Conservation (phyloP, 2,113 vertebrate species). For the Anser cygnoides region DNA sequence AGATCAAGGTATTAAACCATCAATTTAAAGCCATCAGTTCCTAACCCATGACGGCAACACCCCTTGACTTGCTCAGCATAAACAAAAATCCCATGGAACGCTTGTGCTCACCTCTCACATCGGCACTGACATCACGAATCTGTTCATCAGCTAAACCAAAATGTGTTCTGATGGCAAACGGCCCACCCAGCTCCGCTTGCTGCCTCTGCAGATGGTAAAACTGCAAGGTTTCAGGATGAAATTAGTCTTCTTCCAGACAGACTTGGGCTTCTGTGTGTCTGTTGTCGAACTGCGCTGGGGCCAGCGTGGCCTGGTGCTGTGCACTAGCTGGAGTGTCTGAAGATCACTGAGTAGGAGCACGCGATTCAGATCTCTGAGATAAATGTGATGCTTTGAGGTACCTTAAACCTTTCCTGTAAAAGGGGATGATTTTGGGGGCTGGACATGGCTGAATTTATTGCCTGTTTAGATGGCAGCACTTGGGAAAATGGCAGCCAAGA, state of each 20-base stretch:
- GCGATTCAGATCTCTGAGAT: conserved; percentile 44
- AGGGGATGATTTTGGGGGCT: conserved; percentile 55
- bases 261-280: conserved; percentile 10
- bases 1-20: conserved; percentile 62
- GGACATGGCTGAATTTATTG: conserved; percentile 27
- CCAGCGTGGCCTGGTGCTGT: not conserved
- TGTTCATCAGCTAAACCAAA: conserved; percentile 64
- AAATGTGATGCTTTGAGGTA: conserved; percentile 29
- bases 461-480: not conserved
- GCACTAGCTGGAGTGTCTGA: conserved; percentile 37
- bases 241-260: conserved; percentile 55
- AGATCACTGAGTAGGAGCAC: conserved; percentile 45
- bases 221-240: conserved; percentile 67
- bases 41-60: conserved; percentile 50
- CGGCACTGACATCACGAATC: conserved; percentile 57
- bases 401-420: conserved; percentile 16
- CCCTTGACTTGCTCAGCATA: conserved; percentile 55
- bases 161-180: conserved; percentile 65
- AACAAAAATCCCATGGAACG: conserved; percentile 43
- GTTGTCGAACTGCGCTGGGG: not conserved
- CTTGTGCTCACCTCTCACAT: conserved; percentile 65
- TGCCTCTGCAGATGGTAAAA: conserved; percentile 68
- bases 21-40: conserved; percentile 60
- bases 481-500: conserved; percentile 36
- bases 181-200: conserved; percentile 42